These are phyloP conservation scores for Enteromius treurensis DNA, from an alignment of 2,797 vertebrate genomes.

Conservation along the genomic window DNA sequence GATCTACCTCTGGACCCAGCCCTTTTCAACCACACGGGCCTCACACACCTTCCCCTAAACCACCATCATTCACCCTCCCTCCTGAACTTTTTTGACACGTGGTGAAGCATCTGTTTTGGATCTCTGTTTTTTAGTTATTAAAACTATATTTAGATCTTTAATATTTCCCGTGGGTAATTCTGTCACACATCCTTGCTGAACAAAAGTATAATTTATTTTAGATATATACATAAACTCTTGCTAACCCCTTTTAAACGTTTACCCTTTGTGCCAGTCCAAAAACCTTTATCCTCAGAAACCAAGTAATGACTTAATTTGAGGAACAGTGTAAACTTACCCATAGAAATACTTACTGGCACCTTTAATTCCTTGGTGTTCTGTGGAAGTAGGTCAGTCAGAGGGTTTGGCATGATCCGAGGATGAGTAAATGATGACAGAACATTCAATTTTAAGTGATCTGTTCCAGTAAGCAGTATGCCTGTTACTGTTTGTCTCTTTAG, in stretches of 20 bases:
- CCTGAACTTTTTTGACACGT: no score
- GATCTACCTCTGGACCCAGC: no score
- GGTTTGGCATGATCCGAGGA: not conserved
- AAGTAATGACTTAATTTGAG: not conserved
- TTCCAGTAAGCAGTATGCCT: not conserved
- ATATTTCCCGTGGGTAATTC: not conserved
- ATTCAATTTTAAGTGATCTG: not conserved
- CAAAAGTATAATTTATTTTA: not conserved
- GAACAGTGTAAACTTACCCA: not conserved
- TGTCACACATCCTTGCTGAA: not conserved
- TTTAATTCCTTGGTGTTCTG: no score
- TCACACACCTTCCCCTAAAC: no score
- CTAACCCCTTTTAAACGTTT: not conserved
- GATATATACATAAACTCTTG: not conserved
- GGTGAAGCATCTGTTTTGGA: no score
- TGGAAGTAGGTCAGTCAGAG: not conserved
- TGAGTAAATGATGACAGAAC: not conserved
- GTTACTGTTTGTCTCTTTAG: slow-evolving; percentile 56
- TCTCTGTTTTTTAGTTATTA: no score
- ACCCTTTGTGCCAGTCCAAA: not conserved
- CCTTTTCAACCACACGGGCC: no score
- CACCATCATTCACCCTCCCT: no score
- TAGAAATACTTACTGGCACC: not conserved
- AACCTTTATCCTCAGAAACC: not conserved
- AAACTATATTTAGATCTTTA: no score